Conservation (phyloP, 2,113 vertebrate genomes). For the Eubucco bourcierii region DNA sequence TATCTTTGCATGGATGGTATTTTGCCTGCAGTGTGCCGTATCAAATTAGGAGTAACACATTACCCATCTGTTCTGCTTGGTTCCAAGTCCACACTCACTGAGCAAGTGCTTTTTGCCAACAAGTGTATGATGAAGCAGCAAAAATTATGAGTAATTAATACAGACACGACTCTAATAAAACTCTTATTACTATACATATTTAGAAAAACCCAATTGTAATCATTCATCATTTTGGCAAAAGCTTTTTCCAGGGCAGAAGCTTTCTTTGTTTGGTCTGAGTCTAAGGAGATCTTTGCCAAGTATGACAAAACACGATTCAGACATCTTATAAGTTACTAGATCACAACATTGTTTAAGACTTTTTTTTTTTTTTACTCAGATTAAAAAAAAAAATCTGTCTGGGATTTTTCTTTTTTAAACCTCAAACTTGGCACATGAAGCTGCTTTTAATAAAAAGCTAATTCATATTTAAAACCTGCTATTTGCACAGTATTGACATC, state of each 20-base stretch:
- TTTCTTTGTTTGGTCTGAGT: conserved; percentile 50
- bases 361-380: not conserved
- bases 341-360: not conserved
- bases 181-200: not conserved
- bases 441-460: not conserved
- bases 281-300: conserved; percentile 31
- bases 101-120: not conserved
- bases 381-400: conserved; percentile 20
- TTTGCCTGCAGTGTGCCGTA: conserved; percentile 26
- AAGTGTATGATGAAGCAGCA: not conserved
- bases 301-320: conserved; percentile 47
- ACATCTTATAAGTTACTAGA: conserved; percentile 30
- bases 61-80: conserved; percentile 3
- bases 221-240: not conserved
- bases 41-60: conserved; percentile 43
- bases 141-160: not conserved
- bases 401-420: conserved; percentile 17
- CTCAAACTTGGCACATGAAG: not conserved
- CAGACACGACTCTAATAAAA: not conserved
- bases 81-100: not conserved
- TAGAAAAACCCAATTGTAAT: not conserved
- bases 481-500: not conserved
- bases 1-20: not conserved
- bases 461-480: conserved; percentile 5
- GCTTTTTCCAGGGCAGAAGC: not conserved